Evolutionary conservation across 92 coral and sea anemone species (phyloP), one percentile per base, ranked within the genome.

Genomic region (Palythoa grandis): DNA sequence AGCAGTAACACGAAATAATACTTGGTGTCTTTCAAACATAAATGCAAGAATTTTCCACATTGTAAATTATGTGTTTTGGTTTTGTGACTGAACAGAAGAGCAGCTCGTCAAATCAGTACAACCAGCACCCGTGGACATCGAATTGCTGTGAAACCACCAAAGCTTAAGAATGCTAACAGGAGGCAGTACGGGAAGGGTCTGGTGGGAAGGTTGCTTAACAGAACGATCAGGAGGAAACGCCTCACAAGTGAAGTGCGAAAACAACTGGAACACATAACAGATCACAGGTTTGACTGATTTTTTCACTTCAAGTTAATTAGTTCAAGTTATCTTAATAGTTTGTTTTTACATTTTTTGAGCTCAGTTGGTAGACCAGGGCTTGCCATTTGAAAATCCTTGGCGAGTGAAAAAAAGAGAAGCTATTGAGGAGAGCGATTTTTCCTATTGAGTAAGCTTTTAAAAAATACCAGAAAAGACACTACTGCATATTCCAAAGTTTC

Each of bases 131-230:
- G 99, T 54, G 99, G 99, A 8, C 91, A 92, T 67, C 83, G 99
- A 77, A 89, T 97, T 66, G 82, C 88, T 29, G 90, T 91, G 68
- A 82, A 83, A 56, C 99, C 95, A 20, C 70, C 83, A 50, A 88
- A 14, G 10, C 91, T 69, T 3, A 83, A 63, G 20, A 92, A 91
- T 79, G 94, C 94, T 10, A 88, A 97, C 79, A 93, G 99, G 7
- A 92, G 99, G 38, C 86, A 93, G 82, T 88, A 88, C 87, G 99
- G 99, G 16, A 93, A 93, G 48, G 99, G 99, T 20, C 78, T 97
- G 83, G 98, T 93, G 52, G 99, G 99, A 2, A 86, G 97, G 19
- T 90, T 92, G 99, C 74, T 97, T n/a, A 97, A 97, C 85, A 93
- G 98, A 89, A 95, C 94, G 5, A 91, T 97, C 52, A 90, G 85